Evolutionary conservation across 2,113 vertebrate genomes (phyloP), one percentile per base, ranked within the genome.

Genomic region (Tachysurus vachellii): DNA sequence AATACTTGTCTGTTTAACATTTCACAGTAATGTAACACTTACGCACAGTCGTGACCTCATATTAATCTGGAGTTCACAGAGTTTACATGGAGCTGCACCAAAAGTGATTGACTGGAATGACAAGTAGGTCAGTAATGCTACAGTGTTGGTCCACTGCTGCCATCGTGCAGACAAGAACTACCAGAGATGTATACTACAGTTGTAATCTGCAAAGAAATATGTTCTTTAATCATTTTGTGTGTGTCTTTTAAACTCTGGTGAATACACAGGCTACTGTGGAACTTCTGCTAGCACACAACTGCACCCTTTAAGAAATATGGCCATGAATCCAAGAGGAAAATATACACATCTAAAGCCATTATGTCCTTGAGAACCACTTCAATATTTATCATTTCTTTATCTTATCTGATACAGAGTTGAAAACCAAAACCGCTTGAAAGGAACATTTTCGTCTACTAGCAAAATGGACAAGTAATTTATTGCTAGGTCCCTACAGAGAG

Each of bases 401-500:
- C 62, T 16, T 56, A 50, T 57, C 56, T 28, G 4, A 73, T 61
- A 31, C n/a, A 53, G 26, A 47, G 1, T 5, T 61, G 79, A 75
- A 83, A 83, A 56, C n/a, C 42, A 75, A 54, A 61, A 62, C n/a
- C 13, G 14, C 53, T 56, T 77, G 26, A 85, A 54, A 75, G 42
- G 71, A 19, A 57, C 21, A 2, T 28, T 19, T 73, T 54, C 62
- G 56, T 75, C 80, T 42, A 75, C 57, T 53, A 44, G 62, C 64
- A 54, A 44, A 42, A 57, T 7, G 88, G 88, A 87, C 90, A 90
- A 88, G 88, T 86, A 88, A 84, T 91, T 92, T 91, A 93, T 93
- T 92, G 92, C 89, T 88, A 90, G 88, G 80, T 88, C 88, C 86
- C 90, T 89, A 92, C 89, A 91, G 76, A 88, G 9, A 42, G 82